A percentile compares a stretch with the other conserved stretches of the same genome.
phyloP scores from a whole-genome alignment of 2,888 invertebrate genomes.

The Salticus scenicus region DNA sequence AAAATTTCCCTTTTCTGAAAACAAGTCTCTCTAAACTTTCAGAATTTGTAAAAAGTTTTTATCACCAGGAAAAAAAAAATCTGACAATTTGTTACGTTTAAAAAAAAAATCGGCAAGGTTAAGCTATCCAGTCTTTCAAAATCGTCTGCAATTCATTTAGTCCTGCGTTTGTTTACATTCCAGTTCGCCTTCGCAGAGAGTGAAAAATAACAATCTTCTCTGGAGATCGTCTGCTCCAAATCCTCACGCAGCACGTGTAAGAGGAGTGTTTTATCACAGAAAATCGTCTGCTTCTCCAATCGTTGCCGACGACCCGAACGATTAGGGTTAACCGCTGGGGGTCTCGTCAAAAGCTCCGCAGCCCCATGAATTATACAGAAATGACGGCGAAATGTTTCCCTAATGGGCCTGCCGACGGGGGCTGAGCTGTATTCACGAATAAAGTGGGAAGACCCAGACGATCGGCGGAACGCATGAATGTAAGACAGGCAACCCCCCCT shows the following conservation, averaged over 20 bases:
- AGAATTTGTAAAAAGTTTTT: too few relatives aligned
- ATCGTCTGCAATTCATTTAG: too few relatives aligned
- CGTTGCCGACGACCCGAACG: background rate
- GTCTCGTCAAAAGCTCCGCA: constrained; percentile 38
- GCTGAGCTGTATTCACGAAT: constrained; percentile 39
- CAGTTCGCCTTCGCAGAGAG: too few relatives aligned
- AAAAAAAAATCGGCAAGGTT: too few relatives aligned
- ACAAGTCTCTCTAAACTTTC: too few relatives aligned
- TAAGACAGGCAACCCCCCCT: constrained; percentile 29
- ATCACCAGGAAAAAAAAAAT: too few relatives aligned
- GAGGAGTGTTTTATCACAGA: background rate
- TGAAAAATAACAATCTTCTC: too few relatives aligned
- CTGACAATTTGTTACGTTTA: too few relatives aligned
- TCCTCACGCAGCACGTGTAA: background rate
- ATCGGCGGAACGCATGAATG: constrained; percentile 58
- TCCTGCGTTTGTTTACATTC: too few relatives aligned
- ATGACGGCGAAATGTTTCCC: constrained; percentile 60
- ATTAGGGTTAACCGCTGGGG: constrained; percentile 33
- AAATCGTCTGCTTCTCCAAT: background rate
- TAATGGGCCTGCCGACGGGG: constrained; percentile 54
- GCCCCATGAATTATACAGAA: constrained; percentile 67
- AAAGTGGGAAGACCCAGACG: constrained; percentile 62
- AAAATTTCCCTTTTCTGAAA: too few relatives aligned
- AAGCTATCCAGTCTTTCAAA: too few relatives aligned
- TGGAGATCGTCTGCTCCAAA: too few relatives aligned